phyloP scores from a whole-genome alignment of 2,113 vertebrate species.

The Cyanoramphus novaezelandiae region DNA sequence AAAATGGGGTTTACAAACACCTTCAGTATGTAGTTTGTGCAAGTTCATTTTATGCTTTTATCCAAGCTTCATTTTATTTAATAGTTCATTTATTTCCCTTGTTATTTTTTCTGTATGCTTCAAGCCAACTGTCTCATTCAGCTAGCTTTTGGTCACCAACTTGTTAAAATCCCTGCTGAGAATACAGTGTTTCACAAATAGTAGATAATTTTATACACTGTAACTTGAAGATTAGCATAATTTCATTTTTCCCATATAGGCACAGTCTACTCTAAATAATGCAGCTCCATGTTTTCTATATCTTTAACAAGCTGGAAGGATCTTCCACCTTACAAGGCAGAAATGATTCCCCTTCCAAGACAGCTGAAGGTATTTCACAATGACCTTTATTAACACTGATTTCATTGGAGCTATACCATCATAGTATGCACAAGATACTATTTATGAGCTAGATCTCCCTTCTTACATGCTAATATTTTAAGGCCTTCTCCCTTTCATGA shows the following conservation, averaged over 20 bases:
- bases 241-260: background rate
- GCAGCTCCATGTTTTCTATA: background rate
- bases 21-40: background rate
- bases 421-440: background rate
- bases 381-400: background rate
- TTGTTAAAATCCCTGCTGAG: background rate
- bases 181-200: background rate
- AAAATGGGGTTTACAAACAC: background rate
- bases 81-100: slow-evolving; percentile 19
- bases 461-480: background rate
- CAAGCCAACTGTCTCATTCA: slow-evolving; percentile 11
- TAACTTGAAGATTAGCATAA: slow-evolving; percentile 26
- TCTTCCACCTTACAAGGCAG: background rate
- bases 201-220: background rate
- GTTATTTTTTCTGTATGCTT: background rate
- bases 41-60: background rate
- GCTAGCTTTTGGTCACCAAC: slow-evolving; percentile 27
- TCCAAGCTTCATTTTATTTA: background rate
- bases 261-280: background rate
- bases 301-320: background rate
- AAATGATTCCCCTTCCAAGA: background rate
- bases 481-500: background rate
- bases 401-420: background rate
- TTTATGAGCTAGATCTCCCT: background rate
- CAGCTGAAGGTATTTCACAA: background rate